Evolutionary conservation across 2,797 vertebrate species (phyloP).

Genomic region (Takifugu ocellatus): DNA sequence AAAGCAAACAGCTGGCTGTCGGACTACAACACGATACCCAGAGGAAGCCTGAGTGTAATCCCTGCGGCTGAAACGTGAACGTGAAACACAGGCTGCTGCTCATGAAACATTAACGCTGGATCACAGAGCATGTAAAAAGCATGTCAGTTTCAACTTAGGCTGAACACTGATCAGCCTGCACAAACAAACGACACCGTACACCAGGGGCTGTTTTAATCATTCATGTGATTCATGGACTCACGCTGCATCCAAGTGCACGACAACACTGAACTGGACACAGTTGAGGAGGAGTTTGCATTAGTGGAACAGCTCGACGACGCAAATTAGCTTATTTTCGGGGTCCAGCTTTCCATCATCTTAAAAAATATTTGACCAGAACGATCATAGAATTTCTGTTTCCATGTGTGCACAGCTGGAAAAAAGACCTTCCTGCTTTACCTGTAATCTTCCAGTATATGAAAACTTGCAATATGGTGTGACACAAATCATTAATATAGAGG

Average conservation of each 20-base stretch:
- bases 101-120: conserved; percentile 65
- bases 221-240: conserved; percentile 36
- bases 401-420: too few species aligned
- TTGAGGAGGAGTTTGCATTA: neutral
- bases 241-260: conserved; percentile 9
- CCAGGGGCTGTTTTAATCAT: conserved; percentile 43
- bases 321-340: too few species aligned
- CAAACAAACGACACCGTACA: conserved; percentile 29
- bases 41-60: conserved; percentile 17
- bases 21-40: conserved; percentile 17
- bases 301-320: neutral
- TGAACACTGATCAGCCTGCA: conserved; percentile 1
- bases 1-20: neutral
- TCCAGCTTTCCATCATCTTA: neutral
- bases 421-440: too few species aligned
- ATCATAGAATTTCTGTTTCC: conserved; percentile 26
- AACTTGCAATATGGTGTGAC: conserved; percentile 20
- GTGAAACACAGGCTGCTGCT: conserved; percentile 40
- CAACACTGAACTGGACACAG: conserved; percentile 5
- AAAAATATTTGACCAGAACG: conserved; percentile 40
- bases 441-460: conserved; percentile 29
- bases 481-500: conserved; percentile 1
- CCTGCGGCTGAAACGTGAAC: conserved; percentile 52
- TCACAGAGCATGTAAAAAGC: conserved; percentile 61
- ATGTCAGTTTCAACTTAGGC: conserved; percentile 42